Conservation (phyloP, 2,113 vertebrate genomes). For the Leucopternis melanops region DNA sequence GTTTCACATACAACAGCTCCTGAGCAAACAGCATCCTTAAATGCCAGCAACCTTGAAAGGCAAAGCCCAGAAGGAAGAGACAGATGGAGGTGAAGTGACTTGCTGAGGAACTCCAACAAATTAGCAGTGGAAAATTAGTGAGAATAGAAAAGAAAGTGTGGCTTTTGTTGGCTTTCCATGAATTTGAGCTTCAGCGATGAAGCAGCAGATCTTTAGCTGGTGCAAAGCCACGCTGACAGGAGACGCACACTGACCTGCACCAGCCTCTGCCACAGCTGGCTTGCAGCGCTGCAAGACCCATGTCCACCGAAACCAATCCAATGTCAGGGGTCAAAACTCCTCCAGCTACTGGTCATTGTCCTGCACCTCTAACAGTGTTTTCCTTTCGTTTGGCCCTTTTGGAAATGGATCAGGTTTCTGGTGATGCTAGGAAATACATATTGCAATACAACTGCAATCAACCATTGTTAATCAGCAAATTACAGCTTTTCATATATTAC, state of each 20-base stretch:
- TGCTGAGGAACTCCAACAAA: not conserved
- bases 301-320: not conserved
- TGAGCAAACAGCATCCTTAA: not conserved
- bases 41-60: not conserved
- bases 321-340: rapidly evolving
- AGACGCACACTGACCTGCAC: not conserved
- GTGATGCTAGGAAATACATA: not conserved
- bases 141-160: not conserved
- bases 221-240: not conserved
- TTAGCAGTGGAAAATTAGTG: not conserved
- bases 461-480: slow-evolving; percentile 54
- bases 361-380: not conserved
- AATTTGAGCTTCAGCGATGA: not conserved
- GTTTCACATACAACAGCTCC: not conserved
- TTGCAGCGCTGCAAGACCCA: not conserved
- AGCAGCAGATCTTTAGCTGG: not conserved
- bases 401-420: not conserved
- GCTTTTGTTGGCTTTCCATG: not conserved
- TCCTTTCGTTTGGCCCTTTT: not conserved
- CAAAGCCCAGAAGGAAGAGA: not conserved
- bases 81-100: not conserved
- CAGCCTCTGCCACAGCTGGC: not conserved
- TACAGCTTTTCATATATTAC: slow-evolving; percentile 30
- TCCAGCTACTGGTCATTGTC: not conserved
- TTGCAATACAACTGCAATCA: not conserved